Conservation (phyloP, 1,140 invertebrate genomes). For the Cydia pomonella region DNA sequence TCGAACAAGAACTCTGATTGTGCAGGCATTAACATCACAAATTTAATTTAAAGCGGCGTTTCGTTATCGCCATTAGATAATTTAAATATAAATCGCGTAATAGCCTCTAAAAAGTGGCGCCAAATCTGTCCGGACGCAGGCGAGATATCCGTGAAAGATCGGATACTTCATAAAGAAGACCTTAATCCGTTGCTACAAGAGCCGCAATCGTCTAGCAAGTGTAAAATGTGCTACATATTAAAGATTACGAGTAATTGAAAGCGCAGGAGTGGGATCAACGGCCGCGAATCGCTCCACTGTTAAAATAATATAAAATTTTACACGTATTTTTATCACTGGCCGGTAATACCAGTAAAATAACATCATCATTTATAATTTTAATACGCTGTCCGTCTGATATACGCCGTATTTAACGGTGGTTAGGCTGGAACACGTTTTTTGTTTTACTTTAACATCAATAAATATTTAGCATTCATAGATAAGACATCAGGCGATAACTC, state of each 20-base stretch:
- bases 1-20: constrained; percentile 14
- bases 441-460: background rate
- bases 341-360: constrained; percentile 31
- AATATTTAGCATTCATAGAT: constrained; percentile 3
- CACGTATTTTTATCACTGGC: constrained; percentile 62
- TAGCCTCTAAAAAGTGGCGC: constrained; percentile 61
- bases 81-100: constrained; percentile 31
- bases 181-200: background rate
- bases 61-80: constrained; percentile 30
- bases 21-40: constrained; percentile 22
- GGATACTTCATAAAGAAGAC: background rate
- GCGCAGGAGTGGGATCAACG: constrained; percentile 52
- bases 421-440: constrained; percentile 7
- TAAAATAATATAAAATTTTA: constrained; percentile 64
- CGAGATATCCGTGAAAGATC: constrained; percentile 53
- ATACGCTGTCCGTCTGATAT: constrained; percentile 29
- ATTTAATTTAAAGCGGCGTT: constrained; percentile 29
- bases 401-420: constrained; percentile 8
- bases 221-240: background rate
- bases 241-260: constrained; percentile 39
- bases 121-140: constrained; percentile 52
- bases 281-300: constrained; percentile 49
- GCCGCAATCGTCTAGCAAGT: background rate
- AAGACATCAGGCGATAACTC: background rate
- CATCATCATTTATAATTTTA: constrained; percentile 28